Base-by-base conservation (phyloP, 1,140 invertebrate species). In the Ladona fulva region DNA sequence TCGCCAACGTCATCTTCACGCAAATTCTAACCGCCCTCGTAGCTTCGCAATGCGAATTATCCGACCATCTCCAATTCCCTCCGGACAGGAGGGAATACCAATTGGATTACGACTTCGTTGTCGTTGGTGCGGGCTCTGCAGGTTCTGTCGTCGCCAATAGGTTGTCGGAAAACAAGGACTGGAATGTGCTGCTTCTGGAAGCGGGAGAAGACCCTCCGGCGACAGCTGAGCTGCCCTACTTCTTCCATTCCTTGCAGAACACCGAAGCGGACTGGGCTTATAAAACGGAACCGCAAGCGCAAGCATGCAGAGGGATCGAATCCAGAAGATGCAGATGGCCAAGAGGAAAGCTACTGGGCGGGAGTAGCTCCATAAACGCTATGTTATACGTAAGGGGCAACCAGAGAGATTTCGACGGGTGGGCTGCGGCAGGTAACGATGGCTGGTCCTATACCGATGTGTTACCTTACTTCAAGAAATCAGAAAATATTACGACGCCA, bases 311-410 rank as follows among this genome's bases (percentile, higher is more conserved):
- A 25, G 76, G 44, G 10, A 29, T 77, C 22, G 73, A 79, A 59
- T 76, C 79, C 76, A 76, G 81, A 52, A 81, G 83, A 74, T 87
- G 86, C 76, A 81, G 83, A 25, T 87, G 86, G 84, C 85, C 88
- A 5, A 81, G 86, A 78, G 88, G 86, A 78, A 87, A 87, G 82
- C 82, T 85, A 44, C 78, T 89, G 24, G 91, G 91, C n/a, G 91
- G 91, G 7, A 88, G 87, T n/a, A 89, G 88, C 25, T 87, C 88
- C 8, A 84, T 93, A 3, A 93, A 93, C 82, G 88, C 86, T 25
- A 91, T 93, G 90, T 85, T 90, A 3, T 92, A 93, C 81, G 85
- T 91, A 0, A 83, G 90, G 80, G 92, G 91, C 1, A 88, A 91
- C 83, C 85, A 86, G 14, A 82, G 81, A 42, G 91, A 92, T 81